phyloP scores from a whole-genome alignment of 2,113 vertebrate genomes.

The Ellobius talpinus region DNA sequence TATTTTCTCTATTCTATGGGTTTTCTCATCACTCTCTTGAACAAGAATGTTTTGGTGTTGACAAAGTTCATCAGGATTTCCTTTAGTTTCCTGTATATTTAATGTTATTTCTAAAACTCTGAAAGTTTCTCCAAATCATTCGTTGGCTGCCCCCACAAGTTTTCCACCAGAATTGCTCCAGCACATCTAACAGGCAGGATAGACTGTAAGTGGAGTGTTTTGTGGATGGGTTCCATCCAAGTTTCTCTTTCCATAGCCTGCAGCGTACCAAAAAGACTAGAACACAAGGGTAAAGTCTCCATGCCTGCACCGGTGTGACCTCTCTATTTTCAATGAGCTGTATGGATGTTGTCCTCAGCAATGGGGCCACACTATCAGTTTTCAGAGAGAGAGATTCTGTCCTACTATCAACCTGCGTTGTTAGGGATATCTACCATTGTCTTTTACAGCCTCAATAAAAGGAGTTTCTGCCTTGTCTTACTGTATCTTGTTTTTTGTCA shows the following conservation, averaged over 20 bases:
- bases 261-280: background rate
- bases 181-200: background rate
- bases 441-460: background rate
- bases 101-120: background rate
- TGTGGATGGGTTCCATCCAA: background rate
- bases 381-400: too few species aligned
- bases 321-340: background rate
- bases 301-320: background rate
- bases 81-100: background rate
- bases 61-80: background rate
- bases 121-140: background rate
- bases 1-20: background rate
- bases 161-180: background rate
- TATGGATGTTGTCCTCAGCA: too few species aligned
- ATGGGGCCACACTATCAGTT: too few species aligned
- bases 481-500: background rate
- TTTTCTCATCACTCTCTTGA: background rate
- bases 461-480: background rate
- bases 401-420: background rate
- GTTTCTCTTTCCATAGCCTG: background rate
- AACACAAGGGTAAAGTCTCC: background rate
- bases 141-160: background rate
- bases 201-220: background rate
- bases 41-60: background rate
- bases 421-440: background rate